Conservation (phyloP, 2,113 vertebrate species). For the Phalacrocorax pelagicus region DNA sequence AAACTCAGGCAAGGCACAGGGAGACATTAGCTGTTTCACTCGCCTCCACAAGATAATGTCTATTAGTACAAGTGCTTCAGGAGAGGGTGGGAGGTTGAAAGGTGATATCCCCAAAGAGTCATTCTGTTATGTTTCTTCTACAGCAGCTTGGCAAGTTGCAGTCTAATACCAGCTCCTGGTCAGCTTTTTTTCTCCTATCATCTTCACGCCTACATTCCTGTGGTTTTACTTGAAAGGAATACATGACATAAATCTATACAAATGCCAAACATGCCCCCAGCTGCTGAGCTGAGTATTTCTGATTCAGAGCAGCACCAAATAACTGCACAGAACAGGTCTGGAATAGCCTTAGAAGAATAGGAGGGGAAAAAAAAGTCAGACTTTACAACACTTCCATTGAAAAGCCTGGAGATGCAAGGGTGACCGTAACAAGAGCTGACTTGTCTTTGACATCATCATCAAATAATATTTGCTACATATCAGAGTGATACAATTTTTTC, state of each 20-base stretch:
- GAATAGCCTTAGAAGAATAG: background rate
- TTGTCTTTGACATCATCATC: background rate
- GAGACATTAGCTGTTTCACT: background rate
- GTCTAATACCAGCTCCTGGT: conserved; percentile 1
- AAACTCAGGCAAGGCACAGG: background rate
- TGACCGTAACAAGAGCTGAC: background rate
- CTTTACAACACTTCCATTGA: background rate
- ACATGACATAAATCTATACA: background rate
- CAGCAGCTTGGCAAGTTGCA: background rate
- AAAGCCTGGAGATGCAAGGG: background rate
- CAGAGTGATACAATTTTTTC: background rate
- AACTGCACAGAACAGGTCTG: background rate
- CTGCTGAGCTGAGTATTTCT: background rate
- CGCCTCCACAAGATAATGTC: background rate
- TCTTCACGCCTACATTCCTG: background rate
- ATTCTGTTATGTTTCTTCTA: background rate
- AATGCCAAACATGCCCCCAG: background rate
- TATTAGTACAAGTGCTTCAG: background rate
- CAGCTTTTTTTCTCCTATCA: background rate
- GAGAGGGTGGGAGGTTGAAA: background rate
- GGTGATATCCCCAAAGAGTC: background rate
- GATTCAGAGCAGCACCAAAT: background rate
- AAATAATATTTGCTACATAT: background rate
- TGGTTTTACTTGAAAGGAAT: conserved; percentile 21
- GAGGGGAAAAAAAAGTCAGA: background rate